Conservation (phyloP, 2,113 vertebrate species). For the Rutilus rutilus region DNA sequence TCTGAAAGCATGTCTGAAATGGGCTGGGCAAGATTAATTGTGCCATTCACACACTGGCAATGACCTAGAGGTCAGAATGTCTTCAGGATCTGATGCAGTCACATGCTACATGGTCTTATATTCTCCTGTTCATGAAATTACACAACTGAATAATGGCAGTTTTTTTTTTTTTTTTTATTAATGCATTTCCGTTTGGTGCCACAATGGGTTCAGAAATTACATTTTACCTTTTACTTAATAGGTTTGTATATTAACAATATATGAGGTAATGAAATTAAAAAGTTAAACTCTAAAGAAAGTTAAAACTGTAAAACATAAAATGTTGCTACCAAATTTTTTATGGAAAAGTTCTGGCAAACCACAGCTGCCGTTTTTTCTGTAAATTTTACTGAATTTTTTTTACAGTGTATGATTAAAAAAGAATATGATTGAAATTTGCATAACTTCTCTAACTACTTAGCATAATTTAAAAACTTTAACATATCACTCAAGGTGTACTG, state of each 20-base stretch:
- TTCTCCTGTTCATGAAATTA: not conserved
- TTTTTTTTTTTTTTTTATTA: not conserved
- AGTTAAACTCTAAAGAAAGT: too few relatives aligned
- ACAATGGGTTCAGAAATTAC: not conserved
- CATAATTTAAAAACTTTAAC: not conserved
- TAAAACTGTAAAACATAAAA: too few relatives aligned
- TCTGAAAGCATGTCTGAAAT: constrained; percentile 31
- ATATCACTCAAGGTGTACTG: not conserved
- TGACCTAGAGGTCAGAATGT: constrained; percentile 13
- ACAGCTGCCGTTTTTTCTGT: too few relatives aligned
- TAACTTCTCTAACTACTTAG: not conserved
- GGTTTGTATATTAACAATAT: too few relatives aligned
- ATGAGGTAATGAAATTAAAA: too few relatives aligned
- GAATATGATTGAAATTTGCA: not conserved
- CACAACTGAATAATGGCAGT: not conserved
- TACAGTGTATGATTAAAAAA: not conserved
- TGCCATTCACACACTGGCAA: not conserved
- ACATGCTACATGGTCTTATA: constrained; percentile 4
- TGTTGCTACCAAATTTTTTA: too few relatives aligned
- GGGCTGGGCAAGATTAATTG: not conserved
- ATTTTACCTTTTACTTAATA: not conserved
- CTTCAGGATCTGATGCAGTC: constrained; percentile 13
- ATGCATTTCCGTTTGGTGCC: not conserved
- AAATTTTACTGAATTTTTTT: too few relatives aligned
- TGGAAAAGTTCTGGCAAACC: too few relatives aligned